Conservation (phyloP, 37 sponge, comb jelly and placozoan genomes). For the Petrosia ficiformis region DNA sequence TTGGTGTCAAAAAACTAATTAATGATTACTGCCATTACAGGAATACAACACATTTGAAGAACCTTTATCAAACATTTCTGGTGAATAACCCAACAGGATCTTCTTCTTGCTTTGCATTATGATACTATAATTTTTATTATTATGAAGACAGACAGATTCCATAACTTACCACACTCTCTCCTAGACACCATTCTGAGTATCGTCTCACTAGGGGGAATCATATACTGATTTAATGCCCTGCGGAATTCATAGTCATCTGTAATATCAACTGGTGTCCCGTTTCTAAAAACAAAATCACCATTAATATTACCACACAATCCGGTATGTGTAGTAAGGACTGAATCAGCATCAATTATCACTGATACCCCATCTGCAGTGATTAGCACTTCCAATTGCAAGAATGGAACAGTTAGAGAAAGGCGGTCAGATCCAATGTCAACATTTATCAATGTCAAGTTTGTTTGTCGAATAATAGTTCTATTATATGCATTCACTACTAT, state of each 20-base stretch:
- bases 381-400: background rate
- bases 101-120: too few relatives aligned
- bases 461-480: background rate
- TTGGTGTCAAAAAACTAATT: too few relatives aligned
- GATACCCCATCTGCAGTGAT: background rate
- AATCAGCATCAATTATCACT: background rate
- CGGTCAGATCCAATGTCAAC: background rate
- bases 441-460: background rate
- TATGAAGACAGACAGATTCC: too few relatives aligned
- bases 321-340: background rate
- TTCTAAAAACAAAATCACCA: background rate
- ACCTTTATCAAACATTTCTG: too few relatives aligned
- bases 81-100: too few relatives aligned
- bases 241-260: background rate
- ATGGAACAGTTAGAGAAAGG: background rate
- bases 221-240: background rate
- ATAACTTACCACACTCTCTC: background rate
- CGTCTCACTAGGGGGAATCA: conserved; percentile 3
- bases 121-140: too few relatives aligned
- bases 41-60: too few relatives aligned
- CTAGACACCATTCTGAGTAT: background rate
- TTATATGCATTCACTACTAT: background rate
- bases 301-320: background rate
- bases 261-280: background rate
- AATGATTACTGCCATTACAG: too few relatives aligned